Conservation (phyloP, 2,797 vertebrate genomes). For the Trematomus bernacchii region DNA sequence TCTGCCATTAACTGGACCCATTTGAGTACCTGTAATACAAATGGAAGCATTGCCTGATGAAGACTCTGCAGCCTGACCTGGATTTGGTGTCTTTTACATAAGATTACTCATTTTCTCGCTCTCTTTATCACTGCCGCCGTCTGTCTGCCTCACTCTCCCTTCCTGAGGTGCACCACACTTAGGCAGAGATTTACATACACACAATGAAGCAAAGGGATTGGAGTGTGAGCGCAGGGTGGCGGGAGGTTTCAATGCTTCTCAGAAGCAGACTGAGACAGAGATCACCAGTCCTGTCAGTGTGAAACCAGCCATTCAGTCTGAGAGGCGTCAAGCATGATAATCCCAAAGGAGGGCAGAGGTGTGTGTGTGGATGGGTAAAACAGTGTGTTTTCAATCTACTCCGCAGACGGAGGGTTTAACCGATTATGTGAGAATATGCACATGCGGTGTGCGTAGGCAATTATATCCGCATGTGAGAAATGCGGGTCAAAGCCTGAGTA, state of each 20-base stretch:
- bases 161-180: slow-evolving; percentile 54
- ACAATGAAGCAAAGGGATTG: slow-evolving; percentile 47
- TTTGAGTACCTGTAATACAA: slow-evolving; percentile 21
- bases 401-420: slow-evolving; percentile 51
- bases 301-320: slow-evolving; percentile 78
- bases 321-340: slow-evolving; percentile 76
- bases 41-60: slow-evolving; percentile 55
- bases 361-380: slow-evolving; percentile 19
- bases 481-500: slow-evolving; percentile 38
- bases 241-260: slow-evolving; percentile 54
- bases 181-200: slow-evolving; percentile 70
- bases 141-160: slow-evolving; percentile 48
- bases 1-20: slow-evolving; percentile 9
- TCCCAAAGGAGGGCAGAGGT: slow-evolving; percentile 62
- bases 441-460: slow-evolving; percentile 32
- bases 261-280: slow-evolving; percentile 71
- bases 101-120: slow-evolving; percentile 63
- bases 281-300: slow-evolving; percentile 74
- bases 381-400: slow-evolving; percentile 33
- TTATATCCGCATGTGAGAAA: slow-evolving; percentile 28
- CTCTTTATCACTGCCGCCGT: slow-evolving; percentile 15
- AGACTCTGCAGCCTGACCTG: slow-evolving; percentile 72
- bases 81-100: slow-evolving; percentile 76
- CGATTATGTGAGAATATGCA: slow-evolving; percentile 47
- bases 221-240: slow-evolving; percentile 48